These are phyloP conservation scores for Drosophila mimetica DNA, from an alignment of 2,888 invertebrate species.

Conservation along the genomic window DNA sequence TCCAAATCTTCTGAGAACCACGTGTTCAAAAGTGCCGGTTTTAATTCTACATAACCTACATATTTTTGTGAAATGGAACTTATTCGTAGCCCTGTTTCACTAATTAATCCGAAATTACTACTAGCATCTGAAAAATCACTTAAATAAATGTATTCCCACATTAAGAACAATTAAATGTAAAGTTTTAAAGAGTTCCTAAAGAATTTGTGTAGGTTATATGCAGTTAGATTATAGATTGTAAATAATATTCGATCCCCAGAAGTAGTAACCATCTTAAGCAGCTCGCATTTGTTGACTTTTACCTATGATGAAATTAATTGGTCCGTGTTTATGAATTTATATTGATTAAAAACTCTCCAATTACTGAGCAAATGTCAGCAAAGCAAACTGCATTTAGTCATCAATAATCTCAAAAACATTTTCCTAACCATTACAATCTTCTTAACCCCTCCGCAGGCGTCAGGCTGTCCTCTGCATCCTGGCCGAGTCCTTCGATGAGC, in stretches of 20 bases:
- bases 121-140: too few species aligned
- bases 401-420: neutral
- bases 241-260: neutral
- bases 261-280: neutral
- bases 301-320: conserved; percentile 76
- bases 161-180: too few species aligned
- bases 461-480: conserved; percentile 98
- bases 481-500: conserved; percentile 99
- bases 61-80: neutral
- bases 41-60: conserved; percentile 1
- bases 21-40: neutral
- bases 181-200: too few species aligned
- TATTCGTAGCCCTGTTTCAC: too few species aligned
- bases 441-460: conserved; percentile 88
- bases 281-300: neutral
- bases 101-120: too few species aligned
- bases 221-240: too few species aligned
- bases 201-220: too few species aligned
- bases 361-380: conserved; percentile 61
- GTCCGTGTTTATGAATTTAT: conserved; percentile 78
- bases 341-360: conserved; percentile 72
- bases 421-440: neutral
- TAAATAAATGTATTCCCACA: too few species aligned
- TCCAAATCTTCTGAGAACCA: too few species aligned
- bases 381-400: neutral